phyloP scores from a whole-genome alignment of 2,113 vertebrate genomes.

The Hiodon alosoides region DNA sequence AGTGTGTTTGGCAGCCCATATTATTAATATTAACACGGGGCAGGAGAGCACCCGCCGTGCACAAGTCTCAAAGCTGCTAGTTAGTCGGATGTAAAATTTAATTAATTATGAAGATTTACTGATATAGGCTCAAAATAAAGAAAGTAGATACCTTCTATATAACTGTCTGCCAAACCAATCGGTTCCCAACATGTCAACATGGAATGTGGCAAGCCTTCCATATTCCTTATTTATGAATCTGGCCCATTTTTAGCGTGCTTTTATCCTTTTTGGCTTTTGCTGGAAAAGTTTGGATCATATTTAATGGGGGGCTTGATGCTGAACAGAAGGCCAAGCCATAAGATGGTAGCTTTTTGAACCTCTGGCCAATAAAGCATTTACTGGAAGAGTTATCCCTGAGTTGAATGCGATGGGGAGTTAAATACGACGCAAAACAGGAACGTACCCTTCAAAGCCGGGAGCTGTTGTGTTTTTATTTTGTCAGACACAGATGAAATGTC shows the following conservation, averaged over 20 bases:
- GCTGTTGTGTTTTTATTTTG: not conserved
- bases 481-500: slow-evolving; percentile 26
- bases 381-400: not conserved
- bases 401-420: too few relatives aligned
- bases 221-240: not conserved
- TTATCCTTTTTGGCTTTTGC: slow-evolving; percentile 3
- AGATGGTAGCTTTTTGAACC: not conserved
- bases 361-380: too few relatives aligned
- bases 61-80: not conserved
- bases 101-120: slow-evolving; percentile 1
- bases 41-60: not conserved
- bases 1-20: not conserved
- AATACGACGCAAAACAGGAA: too few relatives aligned
- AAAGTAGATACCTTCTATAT: not conserved
- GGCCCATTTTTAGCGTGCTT: not conserved
- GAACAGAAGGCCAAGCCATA: too few relatives aligned
- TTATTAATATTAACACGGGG: not conserved
- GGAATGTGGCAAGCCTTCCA: not conserved
- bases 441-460: too few relatives aligned
- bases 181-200: too few relatives aligned
- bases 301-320: not conserved
- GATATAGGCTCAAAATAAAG: slow-evolving; percentile 4
- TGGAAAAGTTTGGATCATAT: not conserved
- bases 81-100: slow-evolving; percentile 1
- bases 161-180: too few relatives aligned